Percentiles rank a stretch among this genome's conserved stretches.
Evolutionary conservation across 2,888 invertebrate genomes (phyloP).

Genomic region (Frankliniella intonsa): DNA sequence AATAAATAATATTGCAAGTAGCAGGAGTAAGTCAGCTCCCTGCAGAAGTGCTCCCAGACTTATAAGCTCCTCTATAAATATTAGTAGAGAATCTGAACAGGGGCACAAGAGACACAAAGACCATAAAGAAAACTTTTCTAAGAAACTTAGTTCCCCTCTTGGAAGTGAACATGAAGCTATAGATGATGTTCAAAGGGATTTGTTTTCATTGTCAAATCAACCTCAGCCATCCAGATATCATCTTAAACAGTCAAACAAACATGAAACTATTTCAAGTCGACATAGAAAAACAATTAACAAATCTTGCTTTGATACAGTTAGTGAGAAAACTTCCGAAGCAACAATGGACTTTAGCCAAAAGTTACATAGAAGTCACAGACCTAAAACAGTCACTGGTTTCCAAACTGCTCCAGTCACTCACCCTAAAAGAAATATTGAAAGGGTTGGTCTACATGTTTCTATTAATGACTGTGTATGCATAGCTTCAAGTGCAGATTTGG

Average conservation of each 20-base stretch:
- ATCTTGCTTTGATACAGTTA: background rate
- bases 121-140: too few relatives aligned
- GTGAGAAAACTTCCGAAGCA: background rate
- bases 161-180: too few relatives aligned
- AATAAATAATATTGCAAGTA: background rate
- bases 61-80: background rate
- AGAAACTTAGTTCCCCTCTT: too few relatives aligned
- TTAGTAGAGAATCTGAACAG: background rate
- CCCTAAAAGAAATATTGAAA: background rate
- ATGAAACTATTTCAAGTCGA: background rate
- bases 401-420: background rate
- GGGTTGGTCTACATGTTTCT: background rate
- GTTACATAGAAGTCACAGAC: background rate
- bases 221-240: background rate
- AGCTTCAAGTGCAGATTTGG: conserved; percentile 13
- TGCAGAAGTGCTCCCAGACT: background rate
- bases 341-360: background rate
- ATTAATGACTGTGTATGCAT: conserved; percentile 7
- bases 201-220: background rate
- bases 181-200: too few relatives aligned
- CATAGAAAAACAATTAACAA: background rate
- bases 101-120: background rate
- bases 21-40: background rate
- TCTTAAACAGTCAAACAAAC: background rate
- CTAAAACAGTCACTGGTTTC: background rate